A percentile compares a stretch with the other conserved stretches of the same genome.
Conservation (phyloP, 2,797 vertebrate species). For the Gouania willdenowi region DNA sequence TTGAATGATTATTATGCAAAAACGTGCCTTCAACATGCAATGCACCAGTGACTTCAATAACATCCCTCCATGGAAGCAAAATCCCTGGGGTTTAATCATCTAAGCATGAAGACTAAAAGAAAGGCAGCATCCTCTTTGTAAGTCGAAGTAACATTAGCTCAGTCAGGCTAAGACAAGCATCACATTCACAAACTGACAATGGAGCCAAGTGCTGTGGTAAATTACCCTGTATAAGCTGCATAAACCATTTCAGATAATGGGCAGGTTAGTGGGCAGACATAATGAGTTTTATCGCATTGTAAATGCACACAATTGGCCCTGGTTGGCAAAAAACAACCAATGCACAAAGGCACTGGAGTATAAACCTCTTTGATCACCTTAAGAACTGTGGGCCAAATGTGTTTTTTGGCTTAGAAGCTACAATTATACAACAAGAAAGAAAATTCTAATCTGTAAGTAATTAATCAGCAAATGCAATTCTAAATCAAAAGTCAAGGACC, state of each 20-base stretch:
- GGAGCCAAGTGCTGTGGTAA: conserved; percentile 65
- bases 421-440: conserved; percentile 36
- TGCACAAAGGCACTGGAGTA: conserved; percentile 45
- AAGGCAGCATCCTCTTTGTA: conserved; percentile 59
- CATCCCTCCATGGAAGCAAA: conserved; percentile 56
- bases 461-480: conserved; percentile 30
- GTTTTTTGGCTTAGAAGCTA: conserved; percentile 34
- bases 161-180: conserved; percentile 74
- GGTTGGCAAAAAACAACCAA: conserved; percentile 61
- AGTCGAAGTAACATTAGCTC: conserved; percentile 70
- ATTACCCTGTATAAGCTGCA: conserved; percentile 66
- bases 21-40: conserved; percentile 61
- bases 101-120: conserved; percentile 59
- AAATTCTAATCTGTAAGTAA: conserved; percentile 44
- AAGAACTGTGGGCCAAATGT: conserved; percentile 27
- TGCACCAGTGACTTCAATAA: conserved; percentile 68
- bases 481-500: conserved; percentile 58
- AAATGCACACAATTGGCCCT: conserved; percentile 66
- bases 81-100: conserved; percentile 72
- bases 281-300: conserved; percentile 73
- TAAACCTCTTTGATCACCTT: conserved; percentile 39
- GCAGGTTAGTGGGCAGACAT: conserved; percentile 70
- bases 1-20: conserved; percentile 69
- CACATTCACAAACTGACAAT: conserved; percentile 70
- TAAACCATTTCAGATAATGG: conserved; percentile 73